Base-by-base conservation (phyloP, 2,797 vertebrate genomes). In the Channa striata region DNA sequence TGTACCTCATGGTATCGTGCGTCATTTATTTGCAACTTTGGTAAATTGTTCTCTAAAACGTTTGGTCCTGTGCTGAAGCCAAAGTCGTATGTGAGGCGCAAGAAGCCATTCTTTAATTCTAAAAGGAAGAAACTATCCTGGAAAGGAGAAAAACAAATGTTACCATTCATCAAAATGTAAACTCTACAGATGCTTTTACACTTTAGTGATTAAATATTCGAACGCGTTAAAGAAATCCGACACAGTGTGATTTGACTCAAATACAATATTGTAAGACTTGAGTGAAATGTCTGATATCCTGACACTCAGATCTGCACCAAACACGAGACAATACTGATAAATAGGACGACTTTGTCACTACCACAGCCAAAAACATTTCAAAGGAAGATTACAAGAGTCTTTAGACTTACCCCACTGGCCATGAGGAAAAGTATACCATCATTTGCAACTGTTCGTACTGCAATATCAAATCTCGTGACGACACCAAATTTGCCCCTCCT, bases 1-100 rank as follows among this genome's bases (percentile, higher is more conserved):
- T 30, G 10, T 93, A 98, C 98, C 97, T 99, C 98, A 12, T 99
- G 98, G 81, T 98, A 98, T 91, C 95, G 95, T 37, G 97, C 98
- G 5, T 99, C 96, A 0, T 98, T 99, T 82, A 99, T 97, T 81
- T 93, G 94, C 47, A 96, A 95, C 84, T 96, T 97, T 51, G 95
- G 91, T 86, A 92, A 43, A 23, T 95, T 94, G 68, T 94, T 95
- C 67, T 99, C 96, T 2, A 98, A 91, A 67, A 94, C 80, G 6
- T 96, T 81, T 0, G 96, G 95, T 14, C 97, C 97, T 0, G 57
- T 88, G 73, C 81, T 94, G 87, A 98, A 99, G 59, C 97, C 97
- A 61, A 99, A 98, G 91, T 99, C 95, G 12, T 99, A 99, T 60
- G 89, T 93, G 12, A 99, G 92, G n/a, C 94, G 92, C n/a, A 98